Evolutionary conservation across 1,140 invertebrate genomes (phyloP), one percentile per base, ranked within the genome.

Genomic region (Brachionus paranguensis): DNA sequence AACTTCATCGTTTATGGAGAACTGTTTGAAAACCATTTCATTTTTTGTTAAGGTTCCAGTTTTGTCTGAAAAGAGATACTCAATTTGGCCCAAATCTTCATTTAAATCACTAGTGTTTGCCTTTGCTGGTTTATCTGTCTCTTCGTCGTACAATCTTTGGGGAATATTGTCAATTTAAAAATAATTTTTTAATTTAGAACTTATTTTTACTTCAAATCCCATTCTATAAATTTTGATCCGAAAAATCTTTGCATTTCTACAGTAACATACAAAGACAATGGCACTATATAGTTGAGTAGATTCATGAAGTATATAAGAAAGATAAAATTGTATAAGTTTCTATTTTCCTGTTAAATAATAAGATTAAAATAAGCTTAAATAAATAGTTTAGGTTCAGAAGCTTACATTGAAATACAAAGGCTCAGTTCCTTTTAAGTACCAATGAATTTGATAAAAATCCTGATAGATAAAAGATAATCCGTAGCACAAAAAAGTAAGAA

Each of bases 371-470:
- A 29, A 29, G 33, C 0, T 37, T 37, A 7, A 37, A 6, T 37
- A 3, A 6, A 6, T 37, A n/a, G n/a, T 37, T 37, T 37, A 37
- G 33, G 6, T 6, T 6, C 33, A 37, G 45, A 33, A 45, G 11
- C 17, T 41, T 24, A 47, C 74, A 8, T 79, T 43, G 41, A 50
- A 79, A 27, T 17, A 79, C 37, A 1, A 3, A 53, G 76, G 76
- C 55, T 97, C 93, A 88, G 99, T 98, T 65, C 99, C 95, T 92
- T 94, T 93, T 68, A 94, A 93, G 90, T 93, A 93, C 86, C 99
- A 97, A 91, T 99, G 99, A 55, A 99, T 92, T 85, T 97, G 99
- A 89, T 99, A 99, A 90, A 97, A 97, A 91, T 99, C 97, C 85
- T 99, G 96, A 86, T 97, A 99, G 91, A 99, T 99, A 86, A 99